Conservation (phyloP, 2,113 vertebrate species). For the Indicator maculatus region DNA sequence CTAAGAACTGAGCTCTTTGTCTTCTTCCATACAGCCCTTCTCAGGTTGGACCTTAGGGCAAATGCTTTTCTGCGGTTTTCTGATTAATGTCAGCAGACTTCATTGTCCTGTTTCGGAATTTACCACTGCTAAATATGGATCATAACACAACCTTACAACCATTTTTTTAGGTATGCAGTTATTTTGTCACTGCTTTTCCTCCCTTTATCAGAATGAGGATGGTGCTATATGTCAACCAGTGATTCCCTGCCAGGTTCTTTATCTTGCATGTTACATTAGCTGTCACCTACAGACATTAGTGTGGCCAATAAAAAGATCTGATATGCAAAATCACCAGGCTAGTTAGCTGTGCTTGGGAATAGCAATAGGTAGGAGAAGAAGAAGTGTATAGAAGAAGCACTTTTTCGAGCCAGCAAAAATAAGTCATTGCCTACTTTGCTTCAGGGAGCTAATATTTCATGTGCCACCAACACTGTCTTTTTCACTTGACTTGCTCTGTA, state of each 20-base stretch:
- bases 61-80: not conserved
- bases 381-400: not conserved
- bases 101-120: not conserved
- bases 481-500: slow-evolving; percentile 51
- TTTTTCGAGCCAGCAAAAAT: slow-evolving; percentile 31
- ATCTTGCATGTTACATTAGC: not conserved
- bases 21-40: not conserved
- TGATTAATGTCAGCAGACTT: not conserved
- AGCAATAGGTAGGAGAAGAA: not conserved
- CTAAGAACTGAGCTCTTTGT: not conserved
- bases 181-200: not conserved
- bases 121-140: not conserved
- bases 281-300: not conserved
- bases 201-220: not conserved
- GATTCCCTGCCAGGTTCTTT: not conserved
- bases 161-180: not conserved
- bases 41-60: not conserved
- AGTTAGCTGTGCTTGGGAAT: not conserved
- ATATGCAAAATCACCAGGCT: not conserved
- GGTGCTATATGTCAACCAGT: not conserved
- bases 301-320: not conserved
- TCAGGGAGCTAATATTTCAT: slow-evolving; percentile 66
- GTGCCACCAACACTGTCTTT: slow-evolving; percentile 66
- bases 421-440: slow-evolving; percentile 35
- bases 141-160: not conserved